These are phyloP conservation scores for Oscheius sp. DNA, from an alignment of 1,140 invertebrate species.

Conservation along the genomic window DNA sequence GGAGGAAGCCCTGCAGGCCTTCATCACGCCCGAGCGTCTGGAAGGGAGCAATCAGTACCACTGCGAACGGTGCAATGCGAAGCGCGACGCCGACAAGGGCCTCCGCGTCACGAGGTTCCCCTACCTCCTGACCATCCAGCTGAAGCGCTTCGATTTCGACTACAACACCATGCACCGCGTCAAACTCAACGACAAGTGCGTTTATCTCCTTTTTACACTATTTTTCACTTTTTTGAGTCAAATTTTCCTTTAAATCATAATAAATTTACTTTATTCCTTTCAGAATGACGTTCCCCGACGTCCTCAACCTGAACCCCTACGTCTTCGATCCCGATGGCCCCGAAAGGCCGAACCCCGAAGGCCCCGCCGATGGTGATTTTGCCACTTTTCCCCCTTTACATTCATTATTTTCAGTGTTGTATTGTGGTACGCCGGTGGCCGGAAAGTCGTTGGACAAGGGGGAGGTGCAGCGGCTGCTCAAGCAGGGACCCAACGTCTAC, in stretches of 20 bases:
- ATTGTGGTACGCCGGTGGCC: background rate
- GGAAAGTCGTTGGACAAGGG: constrained; percentile 34
- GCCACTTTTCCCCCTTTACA: constrained; percentile 56
- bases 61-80: constrained; percentile 82
- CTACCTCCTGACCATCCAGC: constrained; percentile 80
- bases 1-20: constrained; percentile 80
- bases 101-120: constrained; percentile 83
- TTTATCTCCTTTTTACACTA: constrained; percentile 21
- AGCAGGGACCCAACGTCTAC: constrained; percentile 75
- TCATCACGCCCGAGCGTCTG: constrained; percentile 80
- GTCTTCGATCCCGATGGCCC: constrained; percentile 63
- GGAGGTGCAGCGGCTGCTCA: constrained; percentile 41
- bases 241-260: constrained; percentile 11
- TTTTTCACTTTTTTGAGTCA: constrained; percentile 1
- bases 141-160: constrained; percentile 88
- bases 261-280: constrained; percentile 46
- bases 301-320: constrained; percentile 77
- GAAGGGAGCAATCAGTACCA: constrained; percentile 84
- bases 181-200: constrained; percentile 83
- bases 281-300: constrained; percentile 80
- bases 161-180: constrained; percentile 80
- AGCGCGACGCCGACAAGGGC: constrained; percentile 84
- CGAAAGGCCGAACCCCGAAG: constrained; percentile 43
- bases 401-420: background rate
- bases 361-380: constrained; percentile 59